Evolutionary conservation across 2,797 vertebrate genomes (phyloP).

Genomic region (Spinibarbus caldwelli): DNA sequence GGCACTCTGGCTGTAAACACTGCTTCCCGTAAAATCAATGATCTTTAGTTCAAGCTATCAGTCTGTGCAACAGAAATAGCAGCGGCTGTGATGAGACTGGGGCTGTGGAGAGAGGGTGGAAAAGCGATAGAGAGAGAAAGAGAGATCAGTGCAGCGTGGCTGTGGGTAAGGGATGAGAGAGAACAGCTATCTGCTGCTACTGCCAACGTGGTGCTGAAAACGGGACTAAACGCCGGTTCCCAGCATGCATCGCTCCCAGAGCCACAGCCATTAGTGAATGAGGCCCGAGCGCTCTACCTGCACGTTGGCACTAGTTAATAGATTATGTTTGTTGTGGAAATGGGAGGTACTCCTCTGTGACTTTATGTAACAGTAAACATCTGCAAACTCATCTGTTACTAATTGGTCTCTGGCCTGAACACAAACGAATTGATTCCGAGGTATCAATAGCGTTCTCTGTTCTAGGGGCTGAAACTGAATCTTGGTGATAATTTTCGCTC

Average conservation of each 20-base stretch:
- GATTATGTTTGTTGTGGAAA: slow-evolving; percentile 59
- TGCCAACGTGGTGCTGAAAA: slow-evolving; percentile 34
- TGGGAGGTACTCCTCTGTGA: slow-evolving; percentile 48
- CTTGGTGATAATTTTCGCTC: slow-evolving; percentile 72
- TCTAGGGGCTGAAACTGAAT: slow-evolving; percentile 73
- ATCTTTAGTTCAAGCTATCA: slow-evolving; percentile 94
- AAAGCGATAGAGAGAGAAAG: slow-evolving; percentile 1
- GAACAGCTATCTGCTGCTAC: slow-evolving; percentile 59
- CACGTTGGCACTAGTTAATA: slow-evolving; percentile 28
- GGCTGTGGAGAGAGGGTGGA: slow-evolving; percentile 48
- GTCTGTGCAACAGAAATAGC: slow-evolving; percentile 87
- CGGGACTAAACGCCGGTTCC: slow-evolving; percentile 48
- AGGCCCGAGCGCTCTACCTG: slow-evolving; percentile 3
- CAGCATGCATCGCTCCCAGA: slow-evolving; percentile 50
- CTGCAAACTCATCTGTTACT: slow-evolving; percentile 52
- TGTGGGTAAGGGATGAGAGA: slow-evolving; percentile 67
- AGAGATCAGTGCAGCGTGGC: slow-evolving; percentile 66
- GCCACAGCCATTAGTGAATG: slow-evolving; percentile 22
- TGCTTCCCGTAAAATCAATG: slow-evolving; percentile 99
- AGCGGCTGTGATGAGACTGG: slow-evolving; percentile 79
- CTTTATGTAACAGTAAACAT: slow-evolving; percentile 51
- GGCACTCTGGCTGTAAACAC: slow-evolving; percentile 99
- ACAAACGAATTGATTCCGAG: slow-evolving; percentile 72
- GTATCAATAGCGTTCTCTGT: slow-evolving; percentile 74
- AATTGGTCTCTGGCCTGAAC: slow-evolving; percentile 62